Evolutionary conservation across 1,140 invertebrate genomes (phyloP), one percentile per base, ranked within the genome.

Genomic region (Drosophila bocki): DNA sequence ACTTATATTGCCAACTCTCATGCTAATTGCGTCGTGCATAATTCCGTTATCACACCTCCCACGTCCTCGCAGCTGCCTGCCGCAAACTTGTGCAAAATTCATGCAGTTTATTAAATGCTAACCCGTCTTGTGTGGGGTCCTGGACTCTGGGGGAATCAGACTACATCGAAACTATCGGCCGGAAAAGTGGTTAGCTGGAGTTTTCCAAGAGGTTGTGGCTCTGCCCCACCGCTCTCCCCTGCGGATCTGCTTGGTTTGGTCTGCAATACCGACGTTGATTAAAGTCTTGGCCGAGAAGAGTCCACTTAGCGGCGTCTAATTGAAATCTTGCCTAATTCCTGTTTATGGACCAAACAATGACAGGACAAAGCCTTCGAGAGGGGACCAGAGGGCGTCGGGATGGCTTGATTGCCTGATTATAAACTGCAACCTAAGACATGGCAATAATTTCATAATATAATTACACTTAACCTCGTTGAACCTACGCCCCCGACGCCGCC

Each of bases 361-460:
- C 45, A 39, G 12, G 47, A 50, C 17, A 45, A 56, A n/a, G 22
- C 13, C 32, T n/a, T 57, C 42, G 42, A 42, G 32, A 3, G 32
- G 32, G 29, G 59, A n/a, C 26, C 26, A 29, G 26, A 29, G 19
- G n/a, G 9, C 22, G 44, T 4, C 44, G 8, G 33, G n/a, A 70
- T 64, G 26, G 60, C 61, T 53, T 71, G 76, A 56, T 72, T 64
- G 60, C 61, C 57, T 72, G 77, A 84, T 87, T 87, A 90, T 84
- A 90, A 90, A 88, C 85, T 84, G 84, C 84, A 90, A 90, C 64
- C 85, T 85, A 90, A 88, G 84, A 90, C 84, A 81, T 81, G 85
- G 80, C 81, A 88, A 88, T 88, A 88, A 88, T 88, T 88, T 88
- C 85, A 90, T 88, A 88, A 88, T 88, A 84, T 90, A 88, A 88